These are phyloP conservation scores for Peromyscus leucopus DNA, from an alignment of 2,113 vertebrate species.

Conservation along the genomic window DNA sequence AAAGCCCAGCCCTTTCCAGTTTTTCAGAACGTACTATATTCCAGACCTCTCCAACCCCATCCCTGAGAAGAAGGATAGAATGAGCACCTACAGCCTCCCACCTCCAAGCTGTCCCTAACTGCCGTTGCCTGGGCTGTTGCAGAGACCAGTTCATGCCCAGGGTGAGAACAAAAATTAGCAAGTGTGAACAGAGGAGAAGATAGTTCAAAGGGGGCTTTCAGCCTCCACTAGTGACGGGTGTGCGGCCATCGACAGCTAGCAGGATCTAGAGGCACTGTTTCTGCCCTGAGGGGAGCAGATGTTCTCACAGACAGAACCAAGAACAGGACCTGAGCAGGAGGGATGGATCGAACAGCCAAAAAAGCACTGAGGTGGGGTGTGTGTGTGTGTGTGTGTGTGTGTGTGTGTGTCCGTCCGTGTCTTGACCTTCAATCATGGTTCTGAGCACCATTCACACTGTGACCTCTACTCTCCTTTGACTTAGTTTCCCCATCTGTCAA, in stretches of 20 bases:
- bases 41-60: not conserved
- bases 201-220: not conserved
- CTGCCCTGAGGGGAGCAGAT: not conserved
- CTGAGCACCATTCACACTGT: not conserved
- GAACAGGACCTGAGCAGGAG: not conserved
- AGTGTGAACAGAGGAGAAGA: slow-evolving; percentile 13
- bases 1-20: not conserved
- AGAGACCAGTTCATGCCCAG: not conserved
- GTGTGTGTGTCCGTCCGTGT: not conserved
- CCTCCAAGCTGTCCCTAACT: not conserved
- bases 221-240: not conserved
- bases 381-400: not conserved
- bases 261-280: not conserved
- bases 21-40: not conserved
- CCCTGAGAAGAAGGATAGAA: not conserved
- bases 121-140: not conserved
- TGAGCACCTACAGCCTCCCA: not conserved
- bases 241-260: slow-evolving; percentile 44
- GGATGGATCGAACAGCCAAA: too few relatives aligned
- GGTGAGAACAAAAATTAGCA: not conserved
- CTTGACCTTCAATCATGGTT: not conserved
- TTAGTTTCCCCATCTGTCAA: slow-evolving; percentile 2
- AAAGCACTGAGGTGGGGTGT: not conserved
- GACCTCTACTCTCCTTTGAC: not conserved
- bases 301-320: not conserved